A percentile compares a stretch with the other conserved stretches of the same genome.
Evolutionary conservation across 2,888 invertebrate genomes (phyloP).

Genomic region (Troides aeacus): DNA sequence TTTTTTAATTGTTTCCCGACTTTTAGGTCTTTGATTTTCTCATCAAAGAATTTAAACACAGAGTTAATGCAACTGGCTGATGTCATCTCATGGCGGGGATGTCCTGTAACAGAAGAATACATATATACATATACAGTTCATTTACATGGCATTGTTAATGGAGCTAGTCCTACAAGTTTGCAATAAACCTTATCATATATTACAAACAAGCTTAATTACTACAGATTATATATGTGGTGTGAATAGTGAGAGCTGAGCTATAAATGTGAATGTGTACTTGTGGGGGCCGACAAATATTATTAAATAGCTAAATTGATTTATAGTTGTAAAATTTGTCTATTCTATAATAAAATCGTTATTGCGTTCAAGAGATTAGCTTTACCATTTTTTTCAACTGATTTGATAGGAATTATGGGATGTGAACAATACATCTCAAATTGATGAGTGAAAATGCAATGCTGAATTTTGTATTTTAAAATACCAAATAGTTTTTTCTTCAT

Average conservation of each 20-base stretch:
- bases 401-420: no score
- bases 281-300: not conserved
- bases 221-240: not conserved
- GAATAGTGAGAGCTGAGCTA: not conserved
- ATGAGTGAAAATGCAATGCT: no score
- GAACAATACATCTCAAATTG: no score
- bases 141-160: not conserved
- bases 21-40: constrained; percentile 43
- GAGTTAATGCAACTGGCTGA: constrained; percentile 83
- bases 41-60: constrained; percentile 82
- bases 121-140: not conserved
- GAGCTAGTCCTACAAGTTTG: not conserved
- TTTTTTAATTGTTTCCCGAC: constrained; percentile 24
- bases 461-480: no score
- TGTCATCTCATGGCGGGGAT: constrained; percentile 85
- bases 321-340: no score
- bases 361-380: no score
- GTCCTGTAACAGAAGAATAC: constrained; percentile 62
- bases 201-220: not conserved
- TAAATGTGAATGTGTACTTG: not conserved
- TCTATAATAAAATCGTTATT: no score
- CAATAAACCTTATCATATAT: not conserved
- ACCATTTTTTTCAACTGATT: no score
- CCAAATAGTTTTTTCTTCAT: no score
- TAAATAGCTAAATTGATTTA: no score